Conservation (phyloP, 2,888 invertebrate species). For the Steinernema hermaphroditum region DNA sequence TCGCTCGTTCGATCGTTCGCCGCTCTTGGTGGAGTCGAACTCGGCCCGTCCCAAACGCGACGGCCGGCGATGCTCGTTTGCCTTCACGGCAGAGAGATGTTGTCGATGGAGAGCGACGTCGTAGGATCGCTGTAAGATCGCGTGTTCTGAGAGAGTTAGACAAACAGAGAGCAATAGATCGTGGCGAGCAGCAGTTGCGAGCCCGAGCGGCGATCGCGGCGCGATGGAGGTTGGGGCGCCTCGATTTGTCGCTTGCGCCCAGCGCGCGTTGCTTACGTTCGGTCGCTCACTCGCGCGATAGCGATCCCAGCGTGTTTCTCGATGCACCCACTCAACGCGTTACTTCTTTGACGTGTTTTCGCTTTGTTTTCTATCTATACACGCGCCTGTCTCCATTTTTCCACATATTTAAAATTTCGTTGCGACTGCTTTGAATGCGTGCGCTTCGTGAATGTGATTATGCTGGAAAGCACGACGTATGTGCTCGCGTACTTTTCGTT, state of each 20-base stretch:
- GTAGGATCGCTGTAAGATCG: neutral
- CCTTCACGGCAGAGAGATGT: slow-evolving; percentile 14
- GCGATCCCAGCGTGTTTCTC: slow-evolving; percentile 21
- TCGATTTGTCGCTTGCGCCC: slow-evolving; percentile 20
- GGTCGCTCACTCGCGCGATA: slow-evolving; percentile 20
- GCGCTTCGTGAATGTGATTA: too few relatives aligned
- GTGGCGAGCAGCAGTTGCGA: neutral
- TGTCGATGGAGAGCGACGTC: neutral
- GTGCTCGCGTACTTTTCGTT: too few relatives aligned
- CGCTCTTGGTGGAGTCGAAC: slow-evolving; percentile 12
- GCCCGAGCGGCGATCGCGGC: slow-evolving; percentile 5
- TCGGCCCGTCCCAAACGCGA: slow-evolving; percentile 18
- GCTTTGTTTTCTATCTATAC: neutral
- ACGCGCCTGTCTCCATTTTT: neutral
- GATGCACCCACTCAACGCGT: slow-evolving; percentile 10
- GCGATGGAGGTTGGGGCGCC: slow-evolving; percentile 6
- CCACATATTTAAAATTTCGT: neutral
- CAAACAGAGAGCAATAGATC: slow-evolving; percentile 14
- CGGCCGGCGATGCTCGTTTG: slow-evolving; percentile 10
- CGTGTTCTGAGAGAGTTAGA: slow-evolving; percentile 11
- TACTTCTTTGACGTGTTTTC: slow-evolving; percentile 26
- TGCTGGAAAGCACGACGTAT: too few relatives aligned
- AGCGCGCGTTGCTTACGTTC: slow-evolving; percentile 26
- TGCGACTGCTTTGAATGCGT: too few relatives aligned
- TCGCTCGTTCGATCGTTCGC: slow-evolving; percentile 22